A percentile compares a stretch with the other conserved stretches of the same genome.
Evolutionary conservation across 2,797 vertebrate genomes (phyloP).

Genomic region (Catostomus latipinnis): DNA sequence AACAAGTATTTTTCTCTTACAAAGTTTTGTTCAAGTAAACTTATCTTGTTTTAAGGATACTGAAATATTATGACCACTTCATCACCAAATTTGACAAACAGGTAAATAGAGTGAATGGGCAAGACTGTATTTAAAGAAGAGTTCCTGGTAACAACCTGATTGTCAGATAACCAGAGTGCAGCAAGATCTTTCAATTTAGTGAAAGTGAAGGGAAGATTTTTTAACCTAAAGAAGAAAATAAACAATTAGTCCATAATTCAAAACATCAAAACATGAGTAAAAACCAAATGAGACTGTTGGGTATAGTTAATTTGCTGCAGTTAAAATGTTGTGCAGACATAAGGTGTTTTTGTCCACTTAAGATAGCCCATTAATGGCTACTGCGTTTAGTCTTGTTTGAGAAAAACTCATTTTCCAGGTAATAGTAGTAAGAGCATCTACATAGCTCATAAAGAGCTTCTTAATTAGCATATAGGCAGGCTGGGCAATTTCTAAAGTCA

Average conservation of each 20-base stretch:
- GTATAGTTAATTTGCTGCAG: slow-evolving; percentile 9
- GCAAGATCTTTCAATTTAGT: slow-evolving; percentile 98
- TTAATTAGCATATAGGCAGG: slow-evolving; percentile 54
- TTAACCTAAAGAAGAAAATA: slow-evolving; percentile 81
- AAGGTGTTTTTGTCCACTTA: slow-evolving; percentile 27
- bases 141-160: slow-evolving; percentile 86
- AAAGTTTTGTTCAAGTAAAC: neutral
- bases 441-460: slow-evolving; percentile 53
- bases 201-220: slow-evolving; percentile 98
- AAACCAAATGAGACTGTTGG: neutral
- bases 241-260: slow-evolving; percentile 8
- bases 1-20: slow-evolving; percentile 42
- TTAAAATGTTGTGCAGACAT: slow-evolving; percentile 8
- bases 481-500: slow-evolving; percentile 44
- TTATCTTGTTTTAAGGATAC: too few relatives aligned
- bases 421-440: slow-evolving; percentile 46
- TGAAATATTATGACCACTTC: neutral
- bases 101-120: neutral
- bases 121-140: neutral
- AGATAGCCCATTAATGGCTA: slow-evolving; percentile 41
- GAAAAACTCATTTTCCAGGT: slow-evolving; percentile 54
- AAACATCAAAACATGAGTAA: neutral
- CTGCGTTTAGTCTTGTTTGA: slow-evolving; percentile 48
- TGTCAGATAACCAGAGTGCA: slow-evolving; percentile 99
- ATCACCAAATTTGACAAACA: neutral